Base-by-base conservation (phyloP, 2,888 invertebrate species). In the Tryphoninae sp. region DNA sequence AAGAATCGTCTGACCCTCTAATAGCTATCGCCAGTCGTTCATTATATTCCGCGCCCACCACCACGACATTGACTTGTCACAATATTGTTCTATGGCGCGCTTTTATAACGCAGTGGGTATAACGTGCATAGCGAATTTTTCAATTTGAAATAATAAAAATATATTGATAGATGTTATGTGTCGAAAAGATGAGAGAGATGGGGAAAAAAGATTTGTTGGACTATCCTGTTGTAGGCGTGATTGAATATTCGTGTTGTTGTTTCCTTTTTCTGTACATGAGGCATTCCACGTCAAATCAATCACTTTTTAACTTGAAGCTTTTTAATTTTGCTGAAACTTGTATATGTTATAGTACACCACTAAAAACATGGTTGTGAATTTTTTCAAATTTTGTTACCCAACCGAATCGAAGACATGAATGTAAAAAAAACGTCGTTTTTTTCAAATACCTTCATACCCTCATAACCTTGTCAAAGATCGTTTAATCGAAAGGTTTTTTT, bases 31-130 rank as follows among this genome's bases (percentile, higher is more conserved):
- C 33, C 33, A 33, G 33, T 0, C 33, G 33, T 33, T 7, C 49
- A 23, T 6, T 71, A 19, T 49, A 51, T 51, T 16, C 51, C 11
- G 6, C 16, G 26, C 22, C 33, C 62, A 42, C 62, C 33, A 4
- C 26, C 11, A 23, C 51, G 73, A 45, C 68, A 68, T 79, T 62
- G 53, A 79, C 78, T 74, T 74, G 68, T 79, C 78, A 79, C 73
- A 79, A 79, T 79, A 73, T 73, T 74, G 33, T 74, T 64, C 62
- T 53, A 73, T 62, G 68, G 73, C 67, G 42, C 49, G 22, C 11
- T 45, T 6, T 22, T 64, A 22, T 19, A 11, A 45, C 23, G 19
- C 23, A 13, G 19, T 19, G 19, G 19, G 42, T 58, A 26, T 26
- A 4, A 76, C 45, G 23, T 51, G 45, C 11, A 33, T 2, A 19